Evolutionary conservation across 2,113 vertebrate genomes (phyloP).

Genomic region (Clarias gariepinus): DNA sequence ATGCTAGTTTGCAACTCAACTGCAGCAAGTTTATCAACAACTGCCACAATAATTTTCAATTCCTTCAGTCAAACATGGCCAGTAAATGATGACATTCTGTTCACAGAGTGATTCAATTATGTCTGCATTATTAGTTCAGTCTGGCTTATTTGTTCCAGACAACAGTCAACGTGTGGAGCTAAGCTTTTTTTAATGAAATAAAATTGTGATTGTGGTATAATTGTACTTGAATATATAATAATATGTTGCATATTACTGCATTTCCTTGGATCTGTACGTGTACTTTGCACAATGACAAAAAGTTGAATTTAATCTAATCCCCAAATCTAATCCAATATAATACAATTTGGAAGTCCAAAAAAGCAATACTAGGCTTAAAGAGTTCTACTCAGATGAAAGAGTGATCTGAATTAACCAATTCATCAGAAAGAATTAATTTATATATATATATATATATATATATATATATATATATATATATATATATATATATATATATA

Average conservation of each 20-base stretch:
- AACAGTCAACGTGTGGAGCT: neutral
- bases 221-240: neutral
- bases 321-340: no score
- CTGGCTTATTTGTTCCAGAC: neutral
- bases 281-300: no score
- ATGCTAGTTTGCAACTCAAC: neutral
- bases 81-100: neutral
- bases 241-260: no score
- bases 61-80: neutral
- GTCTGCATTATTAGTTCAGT: neutral
- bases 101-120: neutral
- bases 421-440: neutral
- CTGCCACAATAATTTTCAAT: neutral
- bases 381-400: neutral
- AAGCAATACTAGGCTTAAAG: neutral
- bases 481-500: no score
- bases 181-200: neutral
- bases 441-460: no score
- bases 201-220: neutral
- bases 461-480: no score
- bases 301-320: no score
- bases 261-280: no score
- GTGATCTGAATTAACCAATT: neutral
- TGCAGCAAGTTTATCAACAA: neutral
- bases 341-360: neutral